Base-by-base conservation (phyloP, 2,113 vertebrate genomes). In the Pholis gunnellus region DNA sequence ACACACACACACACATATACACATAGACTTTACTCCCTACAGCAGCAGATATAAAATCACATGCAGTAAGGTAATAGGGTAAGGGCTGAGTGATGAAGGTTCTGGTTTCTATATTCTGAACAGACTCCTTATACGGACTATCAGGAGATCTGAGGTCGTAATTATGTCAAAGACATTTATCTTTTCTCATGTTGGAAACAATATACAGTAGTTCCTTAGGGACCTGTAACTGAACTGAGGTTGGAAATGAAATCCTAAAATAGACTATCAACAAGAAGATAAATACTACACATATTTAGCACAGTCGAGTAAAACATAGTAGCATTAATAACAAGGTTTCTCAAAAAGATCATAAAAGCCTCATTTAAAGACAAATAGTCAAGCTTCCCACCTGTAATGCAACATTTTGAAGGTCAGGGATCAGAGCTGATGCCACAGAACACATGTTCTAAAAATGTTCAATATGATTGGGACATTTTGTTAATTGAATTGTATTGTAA, bases 81-180 rank as follows among this genome's bases (percentile, higher is more conserved):
- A 42, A 82, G 56, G 2, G 69, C 44, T 88, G 85, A 89, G 82
- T 91, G 84, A 88, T 77, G 67, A 74, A 84, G 86, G 83, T 86
- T 89, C 78, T 86, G 36, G 84, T 87, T 89, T 92, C 85, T 89
- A 82, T 87, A 84, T 54, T 89, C 73, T 87, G 77, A 90, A 85
- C 78, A 64, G 78, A 29, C 22, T 72, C 65, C 72, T 81, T 68
- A 75, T 81, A 83, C 40, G 79, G 61, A 70, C 0, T 75, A 88
- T 86, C 75, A n/a, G 59, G 38, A 77, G 75, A 85, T 87, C 83
- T 78, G 48, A 84, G 68, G 48, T 85, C 69, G 59, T 22, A 42
- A n/a, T 67, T 67, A 65, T 77, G 67, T 50, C 86, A 57, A 80
- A 74, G 74, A 84, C 27, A 70, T 76, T 89, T 83, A 87, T 82